Conservation (phyloP, 2,888 invertebrate species). For the Nycteola revayana region DNA sequence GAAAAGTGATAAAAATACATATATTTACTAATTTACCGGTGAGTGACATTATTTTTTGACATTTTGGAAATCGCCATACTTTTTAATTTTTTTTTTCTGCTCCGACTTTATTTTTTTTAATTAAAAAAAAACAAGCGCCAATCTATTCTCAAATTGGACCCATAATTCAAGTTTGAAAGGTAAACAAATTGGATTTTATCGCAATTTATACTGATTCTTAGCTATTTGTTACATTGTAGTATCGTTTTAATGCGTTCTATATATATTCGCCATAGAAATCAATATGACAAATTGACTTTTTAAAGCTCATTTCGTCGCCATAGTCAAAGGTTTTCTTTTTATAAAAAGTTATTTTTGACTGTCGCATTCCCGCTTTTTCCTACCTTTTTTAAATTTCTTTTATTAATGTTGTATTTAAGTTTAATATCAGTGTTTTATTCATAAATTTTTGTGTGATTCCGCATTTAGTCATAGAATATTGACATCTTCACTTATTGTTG, state of each 20-base stretch:
- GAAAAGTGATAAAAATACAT: too few relatives aligned
- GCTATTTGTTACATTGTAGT: conserved; percentile 4
- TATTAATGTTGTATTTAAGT: too few relatives aligned
- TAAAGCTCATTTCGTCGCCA: conserved; percentile 36
- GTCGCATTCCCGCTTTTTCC: conserved; percentile 54
- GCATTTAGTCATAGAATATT: too few relatives aligned
- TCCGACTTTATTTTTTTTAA: conserved; percentile 55
- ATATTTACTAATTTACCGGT: conserved; percentile 4
- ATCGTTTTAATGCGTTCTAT: conserved; percentile 7
- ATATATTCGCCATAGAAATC: conserved; percentile 16
- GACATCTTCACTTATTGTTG: too few relatives aligned
- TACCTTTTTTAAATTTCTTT: conserved; percentile 30
- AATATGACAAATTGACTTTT: conserved; percentile 31
- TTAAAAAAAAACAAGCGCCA: conserved; percentile 72
- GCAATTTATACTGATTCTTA: conserved; percentile 2
- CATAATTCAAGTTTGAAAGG: conserved; percentile 26
- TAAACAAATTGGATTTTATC: conserved; percentile 21
- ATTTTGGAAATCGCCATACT: conserved; percentile 49
- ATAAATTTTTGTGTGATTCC: too few relatives aligned
- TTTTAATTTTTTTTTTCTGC: conserved; percentile 47
- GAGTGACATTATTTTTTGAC: conserved; percentile 38
- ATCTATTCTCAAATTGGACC: conserved; percentile 46
- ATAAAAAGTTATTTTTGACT: conserved; percentile 61
- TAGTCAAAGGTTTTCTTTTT: conserved; percentile 51
- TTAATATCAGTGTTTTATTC: too few relatives aligned